Percentiles rank a stretch among this genome's conserved stretches.
phyloP scores from a whole-genome alignment of 2,888 invertebrate genomes.

The Muschampia plurimacula region DNA sequence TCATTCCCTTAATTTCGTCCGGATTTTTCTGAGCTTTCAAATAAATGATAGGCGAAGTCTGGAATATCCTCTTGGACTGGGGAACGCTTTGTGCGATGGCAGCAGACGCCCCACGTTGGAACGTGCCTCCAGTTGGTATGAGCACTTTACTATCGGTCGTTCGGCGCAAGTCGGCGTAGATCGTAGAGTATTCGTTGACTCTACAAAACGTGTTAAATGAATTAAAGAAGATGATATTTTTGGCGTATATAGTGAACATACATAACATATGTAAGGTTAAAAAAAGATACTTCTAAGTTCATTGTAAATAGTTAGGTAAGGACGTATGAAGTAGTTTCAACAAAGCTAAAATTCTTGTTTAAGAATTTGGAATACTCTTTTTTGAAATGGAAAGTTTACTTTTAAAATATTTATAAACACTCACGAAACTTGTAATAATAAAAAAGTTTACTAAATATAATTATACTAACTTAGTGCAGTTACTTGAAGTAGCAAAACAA shows the following conservation, averaged over 20 bases:
- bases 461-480: conserved; percentile 70
- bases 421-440: too few relatives aligned
- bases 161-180: conserved; percentile 89
- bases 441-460: neutral
- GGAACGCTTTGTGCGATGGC: conserved; percentile 88
- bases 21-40: conserved; percentile 95
- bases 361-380: too few relatives aligned
- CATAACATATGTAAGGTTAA: too few relatives aligned
- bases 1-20: conserved; percentile 93
- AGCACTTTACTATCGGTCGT: conserved; percentile 87
- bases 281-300: too few relatives aligned
- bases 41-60: conserved; percentile 92
- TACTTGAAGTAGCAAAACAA: conserved; percentile 87
- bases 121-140: conserved; percentile 89
- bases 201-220: conserved; percentile 67
- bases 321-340: too few relatives aligned
- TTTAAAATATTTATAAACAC: too few relatives aligned
- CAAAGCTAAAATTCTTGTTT: too few relatives aligned
- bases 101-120: conserved; percentile 90
- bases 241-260: too few relatives aligned
- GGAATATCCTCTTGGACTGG: conserved; percentile 84
- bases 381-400: too few relatives aligned
- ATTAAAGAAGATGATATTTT: neutral
- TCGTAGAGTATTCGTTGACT: conserved; percentile 88
- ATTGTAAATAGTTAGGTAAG: too few relatives aligned